Base-by-base conservation (phyloP, 2,113 vertebrate genomes). In the Crotalus tigris region DNA sequence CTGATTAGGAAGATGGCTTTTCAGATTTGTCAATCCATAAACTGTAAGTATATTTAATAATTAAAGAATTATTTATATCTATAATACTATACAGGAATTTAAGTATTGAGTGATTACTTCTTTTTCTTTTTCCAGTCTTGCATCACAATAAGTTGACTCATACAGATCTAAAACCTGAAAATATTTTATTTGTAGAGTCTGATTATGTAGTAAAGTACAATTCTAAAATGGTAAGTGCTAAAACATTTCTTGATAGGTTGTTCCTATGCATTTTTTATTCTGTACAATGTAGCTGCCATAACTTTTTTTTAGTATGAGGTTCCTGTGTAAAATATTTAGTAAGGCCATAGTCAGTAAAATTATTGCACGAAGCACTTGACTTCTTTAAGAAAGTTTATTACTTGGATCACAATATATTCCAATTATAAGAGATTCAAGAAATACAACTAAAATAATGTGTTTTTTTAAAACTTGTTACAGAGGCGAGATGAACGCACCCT, bases 131-230 rank as follows among this genome's bases (percentile, higher is more conserved):
- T 97, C 7, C 96, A 99, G 99, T 99, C 98, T 96, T 99, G 29
- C 99, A 99, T 96, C 98, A 98, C 94, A 99, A 99, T 97, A 99
- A 99, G 94, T 97, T 99, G 95, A 99, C 99, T 58, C 99, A 99
- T 96, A 99, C 99, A 51, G 99, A 99, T 96, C 97, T 99, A 95
- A 99, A 99, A 95, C 99, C 99, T 92, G 99, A 99, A 98, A 99
- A 99, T 96, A 99, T 99, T 96, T 98, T 99, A 88, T 99, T 99
- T 97, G 98, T 99, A 95, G 98, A 99, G 92, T 99, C 99, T 85
- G 98, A 98, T 94, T 99, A 98, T 94, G 95, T 98, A 89, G 97
- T 99, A 93, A 97, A 98, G 93, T 99, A 99, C 94, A 99, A 99
- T 94, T 96, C 97, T 93, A 98, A 98, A 94, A 98, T 98, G 98